Conservation (phyloP, 1,140 invertebrate genomes). For the Drosophila athabasca region DNA sequence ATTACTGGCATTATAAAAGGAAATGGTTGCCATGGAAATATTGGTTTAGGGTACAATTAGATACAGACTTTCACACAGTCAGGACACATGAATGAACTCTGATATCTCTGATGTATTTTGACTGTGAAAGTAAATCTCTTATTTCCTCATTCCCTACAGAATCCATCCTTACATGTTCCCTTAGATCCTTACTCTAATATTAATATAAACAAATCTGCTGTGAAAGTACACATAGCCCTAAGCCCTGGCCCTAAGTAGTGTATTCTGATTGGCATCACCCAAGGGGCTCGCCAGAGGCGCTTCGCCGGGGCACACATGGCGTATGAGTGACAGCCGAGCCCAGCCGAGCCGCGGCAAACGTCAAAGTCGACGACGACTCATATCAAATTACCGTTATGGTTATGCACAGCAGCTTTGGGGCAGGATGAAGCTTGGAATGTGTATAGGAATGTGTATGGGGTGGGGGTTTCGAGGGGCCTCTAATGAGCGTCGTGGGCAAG, state of each 20-base stretch:
- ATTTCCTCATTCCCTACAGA: too few relatives aligned
- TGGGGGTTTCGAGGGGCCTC: neutral
- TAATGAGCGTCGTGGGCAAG: constrained; percentile 37
- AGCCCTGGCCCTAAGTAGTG: constrained; percentile 12
- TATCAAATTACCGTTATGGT: constrained; percentile 66
- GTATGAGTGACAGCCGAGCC: constrained; percentile 61
- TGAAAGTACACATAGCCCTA: constrained; percentile 2
- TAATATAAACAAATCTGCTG: constrained; percentile 10
- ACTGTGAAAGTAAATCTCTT: too few relatives aligned
- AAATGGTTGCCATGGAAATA: too few relatives aligned
- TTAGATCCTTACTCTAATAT: constrained; percentile 3
- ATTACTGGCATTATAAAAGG: too few relatives aligned
- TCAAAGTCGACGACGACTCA: constrained; percentile 49
- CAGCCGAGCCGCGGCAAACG: constrained; percentile 30
- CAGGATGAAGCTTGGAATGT: neutral
- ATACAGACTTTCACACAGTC: too few relatives aligned
- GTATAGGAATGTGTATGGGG: neutral
- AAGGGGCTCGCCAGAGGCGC: constrained; percentile 11
- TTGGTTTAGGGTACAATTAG: too few relatives aligned
- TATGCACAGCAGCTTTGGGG: constrained; percentile 26
- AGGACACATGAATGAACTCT: too few relatives aligned
- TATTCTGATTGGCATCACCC: constrained; percentile 39
- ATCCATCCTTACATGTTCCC: too few relatives aligned
- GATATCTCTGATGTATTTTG: too few relatives aligned
- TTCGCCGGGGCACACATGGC: constrained; percentile 44